Evolutionary conservation across 2,888 invertebrate species (phyloP).

Genomic region (Drosophila atripex): DNA sequence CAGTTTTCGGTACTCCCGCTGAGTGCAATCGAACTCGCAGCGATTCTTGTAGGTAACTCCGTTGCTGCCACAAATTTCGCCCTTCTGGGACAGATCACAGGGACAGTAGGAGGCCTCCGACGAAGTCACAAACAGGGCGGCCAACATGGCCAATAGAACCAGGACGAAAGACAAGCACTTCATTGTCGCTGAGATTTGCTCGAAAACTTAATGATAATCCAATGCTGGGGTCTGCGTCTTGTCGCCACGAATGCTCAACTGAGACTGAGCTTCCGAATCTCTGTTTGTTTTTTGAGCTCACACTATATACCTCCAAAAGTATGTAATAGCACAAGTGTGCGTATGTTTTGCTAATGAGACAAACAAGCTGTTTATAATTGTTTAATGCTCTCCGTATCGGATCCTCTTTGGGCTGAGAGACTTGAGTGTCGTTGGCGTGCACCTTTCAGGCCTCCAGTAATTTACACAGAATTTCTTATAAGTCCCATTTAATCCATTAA

Average conservation of each 20-base stretch:
- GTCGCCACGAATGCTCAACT: slow-evolving; percentile 23
- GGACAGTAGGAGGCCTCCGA: slow-evolving; percentile 87
- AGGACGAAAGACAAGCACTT: slow-evolving; percentile 62
- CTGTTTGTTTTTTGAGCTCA: slow-evolving; percentile 1
- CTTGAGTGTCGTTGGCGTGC: slow-evolving; percentile 48
- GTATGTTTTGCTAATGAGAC: slow-evolving; percentile 34
- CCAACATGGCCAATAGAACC: slow-evolving; percentile 43
- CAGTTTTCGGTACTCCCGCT: slow-evolving; percentile 75
- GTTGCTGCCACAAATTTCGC: slow-evolving; percentile 95
- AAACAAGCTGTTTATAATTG: slow-evolving; percentile 40
- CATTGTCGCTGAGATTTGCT: slow-evolving; percentile 55
- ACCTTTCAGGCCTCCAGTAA: slow-evolving; percentile 58
- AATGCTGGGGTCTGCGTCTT: slow-evolving; percentile 1
- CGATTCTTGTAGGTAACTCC: slow-evolving; percentile 96
- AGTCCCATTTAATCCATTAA: no score
- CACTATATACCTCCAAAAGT: background rate
- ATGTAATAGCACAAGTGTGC: slow-evolving; percentile 4
- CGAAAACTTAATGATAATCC: background rate
- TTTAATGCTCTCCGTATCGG: background rate
- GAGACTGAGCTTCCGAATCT: slow-evolving; percentile 20
- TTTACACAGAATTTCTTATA: slow-evolving; percentile 39
- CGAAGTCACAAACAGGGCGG: slow-evolving; percentile 46
- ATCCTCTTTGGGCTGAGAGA: background rate
- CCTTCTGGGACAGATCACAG: slow-evolving; percentile 89
- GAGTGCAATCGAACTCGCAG: slow-evolving; percentile 96